Conservation (phyloP, 2,797 vertebrate species). For the Halcyon chelicuti region DNA sequence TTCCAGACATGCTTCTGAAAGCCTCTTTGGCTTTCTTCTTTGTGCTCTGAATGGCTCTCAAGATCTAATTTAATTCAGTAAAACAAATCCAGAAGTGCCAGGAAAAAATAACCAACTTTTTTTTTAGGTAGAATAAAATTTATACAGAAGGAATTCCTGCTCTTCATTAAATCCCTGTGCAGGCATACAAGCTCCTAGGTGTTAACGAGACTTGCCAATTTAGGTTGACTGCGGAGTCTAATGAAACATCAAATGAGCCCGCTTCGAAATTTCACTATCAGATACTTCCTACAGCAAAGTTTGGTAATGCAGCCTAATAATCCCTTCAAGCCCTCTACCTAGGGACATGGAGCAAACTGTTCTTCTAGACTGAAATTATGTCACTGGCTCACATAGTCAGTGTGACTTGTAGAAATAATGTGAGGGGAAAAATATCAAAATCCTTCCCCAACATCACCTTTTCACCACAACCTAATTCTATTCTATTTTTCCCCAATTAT, state of each 20-base stretch:
- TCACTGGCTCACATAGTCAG: background rate
- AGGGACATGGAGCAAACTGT: background rate
- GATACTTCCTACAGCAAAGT: background rate
- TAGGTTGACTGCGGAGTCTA: background rate
- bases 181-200: background rate
- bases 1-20: background rate
- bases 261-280: background rate
- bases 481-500: background rate
- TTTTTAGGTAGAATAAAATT: background rate
- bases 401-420: background rate
- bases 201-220: background rate
- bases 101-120: background rate
- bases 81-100: background rate
- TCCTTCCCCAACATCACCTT: background rate
- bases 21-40: background rate
- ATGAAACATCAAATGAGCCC: background rate
- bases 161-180: background rate
- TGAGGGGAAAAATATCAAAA: background rate
- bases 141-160: background rate
- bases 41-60: background rate
- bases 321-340: background rate
- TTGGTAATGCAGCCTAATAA: background rate
- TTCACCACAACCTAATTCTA: background rate
- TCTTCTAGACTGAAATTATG: background rate
- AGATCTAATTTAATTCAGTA: slow-evolving; percentile 13